Conservation (phyloP, 2,113 vertebrate genomes). For the Formicarius rufipectus region DNA sequence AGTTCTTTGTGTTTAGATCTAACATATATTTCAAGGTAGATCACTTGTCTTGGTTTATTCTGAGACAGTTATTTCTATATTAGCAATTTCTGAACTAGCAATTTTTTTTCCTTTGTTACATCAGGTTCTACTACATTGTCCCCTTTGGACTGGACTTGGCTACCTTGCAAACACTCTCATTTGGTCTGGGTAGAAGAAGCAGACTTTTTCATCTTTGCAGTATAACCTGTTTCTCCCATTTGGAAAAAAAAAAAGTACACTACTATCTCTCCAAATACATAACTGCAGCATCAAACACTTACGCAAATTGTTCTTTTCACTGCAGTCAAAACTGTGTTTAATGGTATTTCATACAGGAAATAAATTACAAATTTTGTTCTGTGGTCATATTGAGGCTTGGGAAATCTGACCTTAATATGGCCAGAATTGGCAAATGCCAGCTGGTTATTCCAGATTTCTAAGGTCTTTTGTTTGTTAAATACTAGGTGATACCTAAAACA, state of each 20-base stretch:
- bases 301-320: neutral
- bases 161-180: neutral
- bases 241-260: neutral
- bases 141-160: neutral
- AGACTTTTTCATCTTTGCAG: neutral
- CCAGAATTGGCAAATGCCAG: neutral
- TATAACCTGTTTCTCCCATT: neutral
- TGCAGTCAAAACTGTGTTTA: neutral
- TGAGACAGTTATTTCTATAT: neutral
- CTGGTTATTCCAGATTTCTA: neutral
- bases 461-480: neutral
- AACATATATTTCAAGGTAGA: neutral
- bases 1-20: neutral
- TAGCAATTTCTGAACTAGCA: neutral
- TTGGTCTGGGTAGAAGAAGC: neutral
- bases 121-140: neutral
- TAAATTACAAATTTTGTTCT: neutral
- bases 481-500: rapidly evolving
- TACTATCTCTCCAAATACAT: neutral
- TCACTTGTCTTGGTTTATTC: neutral
- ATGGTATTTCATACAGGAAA: neutral
- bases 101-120: neutral
- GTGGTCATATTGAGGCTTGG: neutral
- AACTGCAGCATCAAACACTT: neutral
- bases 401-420: neutral